A percentile compares a stretch with the other conserved stretches of the same genome.
phyloP scores from a whole-genome alignment of 1,140 invertebrate genomes.

The Parasteatoda tepidariorum region DNA sequence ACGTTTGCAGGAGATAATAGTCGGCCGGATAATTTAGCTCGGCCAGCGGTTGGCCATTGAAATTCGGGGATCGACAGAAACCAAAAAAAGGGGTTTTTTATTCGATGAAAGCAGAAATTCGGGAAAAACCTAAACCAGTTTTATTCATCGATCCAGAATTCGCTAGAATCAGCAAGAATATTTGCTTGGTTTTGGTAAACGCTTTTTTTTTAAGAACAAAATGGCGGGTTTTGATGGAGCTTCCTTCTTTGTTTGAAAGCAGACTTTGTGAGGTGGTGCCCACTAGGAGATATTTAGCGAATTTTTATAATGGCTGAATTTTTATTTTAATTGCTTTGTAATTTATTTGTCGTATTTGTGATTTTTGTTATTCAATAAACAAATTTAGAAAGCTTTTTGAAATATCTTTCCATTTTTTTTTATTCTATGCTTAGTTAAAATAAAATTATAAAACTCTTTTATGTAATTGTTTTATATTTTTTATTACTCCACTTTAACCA shows the following conservation, averaged over 20 bases:
- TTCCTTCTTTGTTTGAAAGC: background rate
- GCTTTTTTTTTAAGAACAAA: too few species aligned
- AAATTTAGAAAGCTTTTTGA: too few species aligned
- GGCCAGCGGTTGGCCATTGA: constrained; percentile 43
- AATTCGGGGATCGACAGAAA: background rate
- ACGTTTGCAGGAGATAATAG: constrained; percentile 44
- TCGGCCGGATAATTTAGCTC: constrained; percentile 47
- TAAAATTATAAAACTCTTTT: too few species aligned
- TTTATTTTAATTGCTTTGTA: background rate
- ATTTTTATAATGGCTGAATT: background rate
- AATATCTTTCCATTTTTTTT: too few species aligned
- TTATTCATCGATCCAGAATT: background rate
- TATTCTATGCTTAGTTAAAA: too few species aligned
- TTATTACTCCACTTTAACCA: too few species aligned
- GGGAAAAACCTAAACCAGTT: background rate
- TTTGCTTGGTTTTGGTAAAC: too few species aligned
- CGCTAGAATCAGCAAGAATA: too few species aligned
- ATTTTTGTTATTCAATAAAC: too few species aligned
- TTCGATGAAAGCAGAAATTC: background rate
- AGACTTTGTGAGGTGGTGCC: constrained; percentile 40
- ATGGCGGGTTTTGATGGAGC: constrained; percentile 24
- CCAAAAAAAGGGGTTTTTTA: background rate
- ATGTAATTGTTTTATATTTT: too few species aligned
- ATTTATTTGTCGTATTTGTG: too few species aligned
- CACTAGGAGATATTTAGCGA: constrained; percentile 9